A percentile compares a stretch with the other conserved stretches of the same genome.
These are phyloP conservation scores for Mola mola DNA, from an alignment of 2,113 vertebrate species.

Conservation along the genomic window DNA sequence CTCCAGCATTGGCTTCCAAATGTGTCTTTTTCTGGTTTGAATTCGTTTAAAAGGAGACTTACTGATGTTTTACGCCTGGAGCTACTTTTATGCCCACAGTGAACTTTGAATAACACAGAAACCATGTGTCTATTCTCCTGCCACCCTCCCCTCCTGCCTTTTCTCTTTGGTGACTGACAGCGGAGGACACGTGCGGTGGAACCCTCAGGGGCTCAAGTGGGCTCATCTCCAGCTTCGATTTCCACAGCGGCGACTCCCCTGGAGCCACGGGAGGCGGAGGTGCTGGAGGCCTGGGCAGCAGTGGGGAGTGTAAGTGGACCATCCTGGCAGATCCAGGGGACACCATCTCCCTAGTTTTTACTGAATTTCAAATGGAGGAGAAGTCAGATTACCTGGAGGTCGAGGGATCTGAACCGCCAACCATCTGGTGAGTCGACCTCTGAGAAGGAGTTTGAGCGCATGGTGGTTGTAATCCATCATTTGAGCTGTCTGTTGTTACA, in stretches of 20 bases:
- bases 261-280: constrained; percentile 45
- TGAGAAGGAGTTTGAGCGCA: too few relatives aligned
- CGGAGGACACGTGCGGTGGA: constrained; percentile 94
- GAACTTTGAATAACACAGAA: constrained; percentile 49
- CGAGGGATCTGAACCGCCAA: constrained; percentile 92
- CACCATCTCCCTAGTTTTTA: constrained; percentile 96
- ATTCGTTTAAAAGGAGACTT: constrained; percentile 44
- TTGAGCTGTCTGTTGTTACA: constrained; percentile 6
- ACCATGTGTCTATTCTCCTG: constrained; percentile 37
- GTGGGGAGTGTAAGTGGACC: constrained; percentile 97
- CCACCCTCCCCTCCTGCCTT: neutral
- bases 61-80: constrained; percentile 46
- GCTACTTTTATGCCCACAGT: constrained; percentile 29
- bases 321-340: constrained; percentile 95
- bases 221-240: constrained; percentile 93
- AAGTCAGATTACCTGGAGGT: constrained; percentile 94
- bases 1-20: neutral
- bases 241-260: constrained; percentile 88
- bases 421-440: constrained; percentile 88
- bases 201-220: constrained; percentile 93
- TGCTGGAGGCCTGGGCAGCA: constrained; percentile 68
- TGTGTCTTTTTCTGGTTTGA: constrained; percentile 12
- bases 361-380: constrained; percentile 96
- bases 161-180: constrained; percentile 76
- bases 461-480: constrained; percentile 10